Conservation (phyloP, 2,113 vertebrate genomes). For the Buteo buteo region DNA sequence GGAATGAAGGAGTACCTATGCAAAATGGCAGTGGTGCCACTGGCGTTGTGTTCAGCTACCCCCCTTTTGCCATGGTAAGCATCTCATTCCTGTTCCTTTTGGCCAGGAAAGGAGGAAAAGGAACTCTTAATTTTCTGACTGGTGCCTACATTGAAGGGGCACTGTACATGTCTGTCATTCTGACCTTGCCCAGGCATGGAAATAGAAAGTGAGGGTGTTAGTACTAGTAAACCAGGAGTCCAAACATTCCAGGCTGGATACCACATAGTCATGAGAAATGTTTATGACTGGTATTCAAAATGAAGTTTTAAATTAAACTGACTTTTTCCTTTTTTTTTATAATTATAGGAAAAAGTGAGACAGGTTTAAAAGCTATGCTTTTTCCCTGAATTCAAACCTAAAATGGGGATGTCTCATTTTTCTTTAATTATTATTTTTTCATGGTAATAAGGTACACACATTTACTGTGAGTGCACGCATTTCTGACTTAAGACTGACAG, state of each 20-base stretch:
- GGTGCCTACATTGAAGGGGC: not conserved
- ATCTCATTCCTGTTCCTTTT: not conserved
- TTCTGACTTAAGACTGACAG: not conserved
- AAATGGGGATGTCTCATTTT: not conserved
- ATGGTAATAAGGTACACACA: not conserved
- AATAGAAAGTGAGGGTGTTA: not conserved
- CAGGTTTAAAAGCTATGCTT: not conserved
- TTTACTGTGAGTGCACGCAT: not conserved
- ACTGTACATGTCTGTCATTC: not conserved
- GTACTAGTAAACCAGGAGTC: not conserved
- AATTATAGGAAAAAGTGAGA: not conserved
- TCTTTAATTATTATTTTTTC: not conserved
- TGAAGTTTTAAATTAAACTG: not conserved
- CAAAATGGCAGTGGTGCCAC: not conserved
- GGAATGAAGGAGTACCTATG: not conserved
- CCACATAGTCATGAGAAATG: not conserved
- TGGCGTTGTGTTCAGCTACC: accelerated
- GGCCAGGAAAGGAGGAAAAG: not conserved
- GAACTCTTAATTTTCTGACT: not conserved
- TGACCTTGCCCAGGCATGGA: not conserved
- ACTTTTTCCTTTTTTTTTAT: not conserved
- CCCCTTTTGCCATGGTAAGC: not conserved
- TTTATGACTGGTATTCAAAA: not conserved
- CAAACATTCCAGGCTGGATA: not conserved
- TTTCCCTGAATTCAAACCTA: not conserved